Conservation (phyloP, 2,113 vertebrate genomes). For the Pygoscelis antarcticus region DNA sequence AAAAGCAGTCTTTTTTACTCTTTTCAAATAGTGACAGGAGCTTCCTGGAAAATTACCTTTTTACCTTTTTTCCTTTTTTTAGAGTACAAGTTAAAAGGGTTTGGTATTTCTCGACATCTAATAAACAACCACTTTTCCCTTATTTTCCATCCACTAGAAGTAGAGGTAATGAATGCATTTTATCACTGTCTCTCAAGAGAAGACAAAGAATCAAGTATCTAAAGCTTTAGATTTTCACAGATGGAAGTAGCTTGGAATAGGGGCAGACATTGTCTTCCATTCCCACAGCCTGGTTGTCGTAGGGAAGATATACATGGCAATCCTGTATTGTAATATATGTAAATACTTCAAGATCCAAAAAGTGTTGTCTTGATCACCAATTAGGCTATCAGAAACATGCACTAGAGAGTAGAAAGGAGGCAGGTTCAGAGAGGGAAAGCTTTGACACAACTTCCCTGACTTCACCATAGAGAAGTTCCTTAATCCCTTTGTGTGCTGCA, state of each 20-base stretch:
- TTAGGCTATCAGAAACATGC: neutral
- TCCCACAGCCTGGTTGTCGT: neutral
- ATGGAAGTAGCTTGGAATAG: neutral
- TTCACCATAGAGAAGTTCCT: neutral
- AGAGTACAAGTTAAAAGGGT: constrained; percentile 69
- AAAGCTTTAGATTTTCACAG: neutral
- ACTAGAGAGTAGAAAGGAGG: neutral
- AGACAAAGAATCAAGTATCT: constrained; percentile 6
- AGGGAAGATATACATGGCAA: neutral
- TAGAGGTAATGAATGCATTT: constrained; percentile 67
- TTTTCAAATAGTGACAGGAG: constrained; percentile 67
- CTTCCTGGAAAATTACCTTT: constrained; percentile 74
- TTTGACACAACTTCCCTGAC: neutral
- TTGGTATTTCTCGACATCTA: constrained; percentile 64
- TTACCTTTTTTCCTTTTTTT: constrained; percentile 32
- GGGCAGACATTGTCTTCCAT: neutral
- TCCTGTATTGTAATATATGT: neutral
- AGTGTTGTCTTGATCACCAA: neutral
- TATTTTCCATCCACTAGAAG: constrained; percentile 30
- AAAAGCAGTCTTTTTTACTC: constrained; percentile 60
- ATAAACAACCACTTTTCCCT: constrained; percentile 72
- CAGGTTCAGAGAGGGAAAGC: neutral
- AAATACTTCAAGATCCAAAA: too few species aligned
- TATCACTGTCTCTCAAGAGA: constrained; percentile 63
- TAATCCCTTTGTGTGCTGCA: neutral